A percentile compares a stretch with the other conserved stretches of the same genome.
Conservation (phyloP, 2,888 invertebrate genomes). For the Amblyjoppa fuscipennis region DNA sequence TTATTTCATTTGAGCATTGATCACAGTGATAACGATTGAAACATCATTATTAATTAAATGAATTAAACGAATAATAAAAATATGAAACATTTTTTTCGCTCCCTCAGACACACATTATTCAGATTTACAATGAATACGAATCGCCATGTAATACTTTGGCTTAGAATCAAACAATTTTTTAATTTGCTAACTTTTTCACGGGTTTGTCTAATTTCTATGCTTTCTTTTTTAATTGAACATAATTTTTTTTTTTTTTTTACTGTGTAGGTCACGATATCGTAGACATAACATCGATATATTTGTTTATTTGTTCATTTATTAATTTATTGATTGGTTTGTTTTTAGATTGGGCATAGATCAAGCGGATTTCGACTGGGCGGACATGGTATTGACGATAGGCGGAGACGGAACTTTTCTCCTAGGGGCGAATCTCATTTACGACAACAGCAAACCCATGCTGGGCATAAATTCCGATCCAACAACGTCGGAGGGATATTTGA, state of each 20-base stretch:
- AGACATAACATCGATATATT: no score
- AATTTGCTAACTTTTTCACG: no score
- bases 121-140: no score
- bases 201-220: no score
- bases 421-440: constrained; percentile 93
- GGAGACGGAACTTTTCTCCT: constrained; percentile 99
- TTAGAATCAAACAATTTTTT: no score
- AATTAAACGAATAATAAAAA: no score
- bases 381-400: constrained; percentile 94
- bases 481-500: constrained; percentile 96
- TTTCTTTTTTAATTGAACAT: no score
- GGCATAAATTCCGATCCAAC: constrained; percentile 98
- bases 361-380: constrained; percentile 95
- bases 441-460: constrained; percentile 94
- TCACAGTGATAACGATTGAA: no score
- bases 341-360: constrained; percentile 87
- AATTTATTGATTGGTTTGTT: not conserved
- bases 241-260: constrained; percentile 15
- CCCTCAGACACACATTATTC: no score
- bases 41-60: no score
- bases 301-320: not conserved
- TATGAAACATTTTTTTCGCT: not conserved
- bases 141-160: no score
- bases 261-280: constrained; percentile 9
- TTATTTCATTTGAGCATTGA: no score